Percentiles rank a stretch among this genome's conserved stretches.
These are phyloP conservation scores for Capitulum mitella DNA, from an alignment of 2,888 invertebrate species.

Conservation along the genomic window DNA sequence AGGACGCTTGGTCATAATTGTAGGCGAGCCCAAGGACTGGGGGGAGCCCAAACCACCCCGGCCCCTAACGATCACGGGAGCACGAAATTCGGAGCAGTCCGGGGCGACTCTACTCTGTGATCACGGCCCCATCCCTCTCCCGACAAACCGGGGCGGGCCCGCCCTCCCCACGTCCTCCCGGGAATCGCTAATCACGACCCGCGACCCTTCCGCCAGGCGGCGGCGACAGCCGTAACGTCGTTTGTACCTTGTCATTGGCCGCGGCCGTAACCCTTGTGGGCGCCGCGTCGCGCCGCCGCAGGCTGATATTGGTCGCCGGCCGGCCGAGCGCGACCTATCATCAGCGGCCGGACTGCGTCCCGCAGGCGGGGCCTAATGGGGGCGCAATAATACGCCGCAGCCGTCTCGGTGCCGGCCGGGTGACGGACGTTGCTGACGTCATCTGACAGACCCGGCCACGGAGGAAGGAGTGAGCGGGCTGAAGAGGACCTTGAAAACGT, in stretches of 20 bases:
- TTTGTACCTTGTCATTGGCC: background rate
- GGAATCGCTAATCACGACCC: background rate
- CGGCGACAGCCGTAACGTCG: background rate
- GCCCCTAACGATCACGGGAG: no score
- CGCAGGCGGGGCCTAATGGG: constrained; percentile 3
- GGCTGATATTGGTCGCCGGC: background rate
- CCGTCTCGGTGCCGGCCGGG: background rate
- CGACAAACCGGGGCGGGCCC: background rate
- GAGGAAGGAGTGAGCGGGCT: background rate
- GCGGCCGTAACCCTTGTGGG: background rate
- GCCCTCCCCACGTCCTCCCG: background rate
- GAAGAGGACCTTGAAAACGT: background rate
- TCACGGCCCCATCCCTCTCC: background rate
- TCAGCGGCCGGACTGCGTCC: background rate
- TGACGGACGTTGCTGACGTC: background rate
- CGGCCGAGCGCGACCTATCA: background rate
- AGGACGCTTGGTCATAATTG: no score
- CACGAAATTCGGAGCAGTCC: no score
- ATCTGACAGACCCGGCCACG: background rate
- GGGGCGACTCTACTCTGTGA: no score
- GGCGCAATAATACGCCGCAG: background rate
- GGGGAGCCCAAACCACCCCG: no score
- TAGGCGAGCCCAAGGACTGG: no score
- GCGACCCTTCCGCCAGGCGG: background rate
- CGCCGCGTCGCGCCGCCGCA: background rate